Conservation (phyloP, 2,797 vertebrate species). For the Meda fulgida region DNA sequence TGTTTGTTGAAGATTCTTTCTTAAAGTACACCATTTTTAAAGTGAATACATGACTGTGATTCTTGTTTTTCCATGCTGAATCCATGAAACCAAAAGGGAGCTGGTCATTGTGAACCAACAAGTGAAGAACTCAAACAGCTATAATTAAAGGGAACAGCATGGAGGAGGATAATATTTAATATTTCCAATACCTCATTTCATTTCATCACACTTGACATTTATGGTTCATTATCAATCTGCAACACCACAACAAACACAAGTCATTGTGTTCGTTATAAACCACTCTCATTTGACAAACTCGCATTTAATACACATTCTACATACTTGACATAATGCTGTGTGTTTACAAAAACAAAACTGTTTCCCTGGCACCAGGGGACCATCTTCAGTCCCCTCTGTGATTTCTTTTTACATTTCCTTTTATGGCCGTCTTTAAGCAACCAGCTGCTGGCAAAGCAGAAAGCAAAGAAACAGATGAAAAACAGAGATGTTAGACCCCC, state of each 20-base stretch:
- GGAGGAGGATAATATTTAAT: not conserved
- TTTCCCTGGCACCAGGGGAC: slow-evolving; percentile 3
- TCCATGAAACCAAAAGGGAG: not conserved
- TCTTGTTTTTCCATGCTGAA: not conserved
- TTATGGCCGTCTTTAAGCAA: slow-evolving; percentile 64
- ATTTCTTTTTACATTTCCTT: slow-evolving; percentile 40
- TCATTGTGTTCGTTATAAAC: not conserved
- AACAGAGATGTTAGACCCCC: slow-evolving; percentile 42
- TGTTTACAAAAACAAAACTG: slow-evolving; percentile 22
- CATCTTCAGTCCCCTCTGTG: not conserved
- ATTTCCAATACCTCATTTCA: not conserved
- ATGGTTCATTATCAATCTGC: not conserved
- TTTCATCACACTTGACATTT: slow-evolving; percentile 30
- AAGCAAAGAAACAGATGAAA: slow-evolving; percentile 58
- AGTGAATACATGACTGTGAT: not conserved
- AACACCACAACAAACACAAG: not conserved
- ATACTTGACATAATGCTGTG: not conserved
- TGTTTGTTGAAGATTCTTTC: not conserved
- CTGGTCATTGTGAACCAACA: not conserved
- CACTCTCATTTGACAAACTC: not conserved
- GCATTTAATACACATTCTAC: not conserved
- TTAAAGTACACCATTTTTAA: not conserved
- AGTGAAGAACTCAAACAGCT: not conserved
- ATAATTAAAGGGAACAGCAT: not conserved
- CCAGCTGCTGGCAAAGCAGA: slow-evolving; percentile 49